These are phyloP conservation scores for Laspeyria flexula DNA, from an alignment of 2,888 invertebrate species.

Conservation along the genomic window DNA sequence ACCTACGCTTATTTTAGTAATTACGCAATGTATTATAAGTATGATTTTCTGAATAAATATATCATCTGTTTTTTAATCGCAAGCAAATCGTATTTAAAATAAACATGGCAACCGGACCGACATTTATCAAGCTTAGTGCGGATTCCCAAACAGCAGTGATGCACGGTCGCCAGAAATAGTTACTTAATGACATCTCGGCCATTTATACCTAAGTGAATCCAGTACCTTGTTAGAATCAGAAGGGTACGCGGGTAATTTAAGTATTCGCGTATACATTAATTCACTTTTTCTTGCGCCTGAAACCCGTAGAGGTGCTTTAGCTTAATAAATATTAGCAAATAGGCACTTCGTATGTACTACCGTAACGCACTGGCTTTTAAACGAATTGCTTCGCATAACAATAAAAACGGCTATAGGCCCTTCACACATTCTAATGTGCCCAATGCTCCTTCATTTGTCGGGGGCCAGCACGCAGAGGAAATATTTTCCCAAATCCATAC, in stretches of 20 bases:
- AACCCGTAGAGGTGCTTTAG: conserved; percentile 59
- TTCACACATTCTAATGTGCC: conserved; percentile 84
- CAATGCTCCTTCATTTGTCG: conserved; percentile 84
- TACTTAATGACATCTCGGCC: conserved; percentile 47
- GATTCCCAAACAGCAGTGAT: conserved; percentile 58
- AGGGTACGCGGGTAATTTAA: conserved; percentile 40
- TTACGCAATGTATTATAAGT: conserved; percentile 52
- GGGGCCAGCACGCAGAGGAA: conserved; percentile 83
- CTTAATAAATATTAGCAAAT: conserved; percentile 82
- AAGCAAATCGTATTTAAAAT: conserved; percentile 46
- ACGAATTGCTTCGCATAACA: conserved; percentile 85
- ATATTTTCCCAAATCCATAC: conserved; percentile 87
- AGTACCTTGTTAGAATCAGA: conserved; percentile 28
- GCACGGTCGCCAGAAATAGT: conserved; percentile 50
- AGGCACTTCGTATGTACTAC: conserved; percentile 79
- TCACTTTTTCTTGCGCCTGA: conserved; percentile 62
- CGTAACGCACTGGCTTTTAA: conserved; percentile 83
- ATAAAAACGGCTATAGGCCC: conserved; percentile 81
- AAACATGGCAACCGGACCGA: conserved; percentile 38
- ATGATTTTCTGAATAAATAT: conserved; percentile 24
- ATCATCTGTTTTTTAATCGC: conserved; percentile 35
- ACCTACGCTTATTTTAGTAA: conserved; percentile 71
- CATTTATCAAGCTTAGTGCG: conserved; percentile 63
- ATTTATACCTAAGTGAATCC: conserved; percentile 37
- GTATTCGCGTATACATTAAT: conserved; percentile 58